phyloP scores from a whole-genome alignment of 2,888 invertebrate species.

The Agrilus cyanescens region DNA sequence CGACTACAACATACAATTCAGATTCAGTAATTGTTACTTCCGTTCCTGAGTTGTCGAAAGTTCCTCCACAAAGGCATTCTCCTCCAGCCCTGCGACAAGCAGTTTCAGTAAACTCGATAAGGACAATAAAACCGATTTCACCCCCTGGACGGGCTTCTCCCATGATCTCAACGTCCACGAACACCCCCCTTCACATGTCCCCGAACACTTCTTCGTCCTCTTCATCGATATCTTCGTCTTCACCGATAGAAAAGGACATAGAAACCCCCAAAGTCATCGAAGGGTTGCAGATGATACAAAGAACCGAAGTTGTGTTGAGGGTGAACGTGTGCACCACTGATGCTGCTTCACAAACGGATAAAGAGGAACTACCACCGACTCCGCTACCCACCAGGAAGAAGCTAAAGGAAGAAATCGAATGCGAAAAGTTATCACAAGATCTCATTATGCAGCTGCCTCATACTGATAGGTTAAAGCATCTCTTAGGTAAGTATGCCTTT shows the following conservation, averaged over 20 bases:
- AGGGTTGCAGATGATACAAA: conserved; percentile 46
- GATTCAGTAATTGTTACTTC: not conserved
- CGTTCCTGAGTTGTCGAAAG: not conserved
- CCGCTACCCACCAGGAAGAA: conserved; percentile 45
- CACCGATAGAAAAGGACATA: conserved; percentile 32
- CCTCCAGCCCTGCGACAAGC: conserved; percentile 1
- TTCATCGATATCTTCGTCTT: conserved; percentile 27
- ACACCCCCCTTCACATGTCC: conserved; percentile 16
- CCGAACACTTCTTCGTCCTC: conserved; percentile 18
- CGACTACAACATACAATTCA: too few species aligned
- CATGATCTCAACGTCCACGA: conserved; percentile 26
- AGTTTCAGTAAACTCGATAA: conserved; percentile 4
- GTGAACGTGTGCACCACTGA: conserved; percentile 51
- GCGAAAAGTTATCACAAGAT: conserved; percentile 57
- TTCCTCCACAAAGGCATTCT: conserved; percentile 3
- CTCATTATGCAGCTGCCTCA: conserved; percentile 49
- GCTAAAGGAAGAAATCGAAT: conserved; percentile 65
- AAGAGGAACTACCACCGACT: conserved; percentile 31
- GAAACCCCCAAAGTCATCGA: conserved; percentile 32
- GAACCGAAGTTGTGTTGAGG: conserved; percentile 50
- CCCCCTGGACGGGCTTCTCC: conserved; percentile 22
- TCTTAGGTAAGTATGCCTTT: conserved; percentile 43
- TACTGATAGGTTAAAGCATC: conserved; percentile 53
- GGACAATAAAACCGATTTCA: not conserved
- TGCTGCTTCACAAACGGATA: conserved; percentile 38